Evolutionary conservation across 53 echinoderm and acorn worm genomes (phyloP), one percentile per base, ranked within the genome.

Genomic region (Zoroaster sp.): DNA sequence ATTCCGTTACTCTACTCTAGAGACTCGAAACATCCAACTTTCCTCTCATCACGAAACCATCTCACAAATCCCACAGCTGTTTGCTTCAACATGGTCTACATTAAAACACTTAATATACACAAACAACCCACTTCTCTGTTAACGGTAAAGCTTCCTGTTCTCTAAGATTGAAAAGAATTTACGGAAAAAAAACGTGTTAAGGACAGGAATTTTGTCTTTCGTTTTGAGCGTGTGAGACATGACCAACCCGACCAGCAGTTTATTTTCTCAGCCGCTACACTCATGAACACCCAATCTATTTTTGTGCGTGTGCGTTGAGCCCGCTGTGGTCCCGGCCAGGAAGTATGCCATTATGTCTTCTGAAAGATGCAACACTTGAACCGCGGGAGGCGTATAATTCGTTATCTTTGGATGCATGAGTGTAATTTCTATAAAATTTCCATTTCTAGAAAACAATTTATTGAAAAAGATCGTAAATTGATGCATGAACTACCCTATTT

Each of bases 211-310:
- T 65, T 8, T 1, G 79, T 65, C 79, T 63, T 14, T 79, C 53
- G 35, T 54, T 72, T 72, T 37, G 20, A 52, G 78, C 55, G 55
- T 5, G 55, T 54, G 78, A 33, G 78, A 55, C 36, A 35, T 54
- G 78, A 78, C 38, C 20, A 36, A 37, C 17, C 37, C 37, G 79
- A 38, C 79, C 18, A 33, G 42, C 12, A 7, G 78, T 36, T 78
- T 79, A 79, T 79, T 79, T 40, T 63, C 79, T 40, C 63, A 79
- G 38, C 40, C 37, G 54, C 14, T 40, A 59, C 79, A 73, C 21
- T 73, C 15, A 2, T 40, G 9, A 47, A 10, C 14, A 10, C 14
- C 49, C 14, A 10, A 14, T 10, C 14, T 47, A 47, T 47, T 47
- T 47, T 47, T 8, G 49, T 47, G 9, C 14, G 49, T 47, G 8